Evolutionary conservation across 1,140 invertebrate species (phyloP).

Genomic region (Olivierus martensii): DNA sequence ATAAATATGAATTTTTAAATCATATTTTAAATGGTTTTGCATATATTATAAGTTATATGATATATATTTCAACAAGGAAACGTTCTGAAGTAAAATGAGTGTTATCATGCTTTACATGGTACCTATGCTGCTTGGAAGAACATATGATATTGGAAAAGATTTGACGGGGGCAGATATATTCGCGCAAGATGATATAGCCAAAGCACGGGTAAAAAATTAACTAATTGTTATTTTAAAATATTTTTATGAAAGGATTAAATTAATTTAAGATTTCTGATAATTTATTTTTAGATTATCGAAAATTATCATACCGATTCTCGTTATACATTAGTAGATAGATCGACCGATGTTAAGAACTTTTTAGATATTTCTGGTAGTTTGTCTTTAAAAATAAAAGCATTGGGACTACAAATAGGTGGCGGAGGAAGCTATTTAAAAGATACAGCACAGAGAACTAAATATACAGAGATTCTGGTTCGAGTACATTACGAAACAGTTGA

Average conservation of each 20-base stretch:
- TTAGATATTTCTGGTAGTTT: background rate
- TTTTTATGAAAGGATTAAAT: too few species aligned
- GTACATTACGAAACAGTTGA: background rate
- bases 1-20: too few species aligned
- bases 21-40: too few species aligned
- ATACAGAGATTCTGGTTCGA: background rate
- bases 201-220: background rate
- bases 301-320: background rate
- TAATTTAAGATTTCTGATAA: background rate
- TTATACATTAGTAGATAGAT: background rate
- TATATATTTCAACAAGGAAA: too few species aligned
- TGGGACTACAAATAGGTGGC: background rate
- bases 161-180: constrained; percentile 6
- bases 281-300: background rate
- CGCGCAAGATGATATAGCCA: background rate
- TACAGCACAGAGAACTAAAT: background rate
- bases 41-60: too few species aligned
- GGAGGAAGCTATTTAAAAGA: background rate
- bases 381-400: background rate
- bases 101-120: constrained; percentile 9
- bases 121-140: constrained; percentile 12
- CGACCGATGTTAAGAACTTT: background rate
- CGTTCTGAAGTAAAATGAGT: background rate
- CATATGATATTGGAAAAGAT: constrained; percentile 12
- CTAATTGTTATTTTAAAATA: too few species aligned